phyloP scores from a whole-genome alignment of 2,113 vertebrate genomes.

The Monarcha castaneiventris region DNA sequence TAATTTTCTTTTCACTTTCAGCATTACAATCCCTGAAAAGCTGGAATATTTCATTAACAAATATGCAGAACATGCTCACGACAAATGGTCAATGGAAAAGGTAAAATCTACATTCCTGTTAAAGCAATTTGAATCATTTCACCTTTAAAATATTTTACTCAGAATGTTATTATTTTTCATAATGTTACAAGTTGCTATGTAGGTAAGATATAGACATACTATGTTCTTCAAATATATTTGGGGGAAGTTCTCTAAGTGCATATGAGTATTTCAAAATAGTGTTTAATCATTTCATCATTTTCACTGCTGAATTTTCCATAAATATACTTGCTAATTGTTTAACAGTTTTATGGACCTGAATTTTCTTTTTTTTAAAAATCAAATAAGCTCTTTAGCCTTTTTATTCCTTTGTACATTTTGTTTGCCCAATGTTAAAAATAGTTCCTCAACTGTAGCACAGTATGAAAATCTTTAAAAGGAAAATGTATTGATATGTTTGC shows the following conservation, averaged over 20 bases:
- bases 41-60: conserved; percentile 92
- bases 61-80: conserved; percentile 95
- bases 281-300: not conserved
- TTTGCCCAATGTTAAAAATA: not conserved
- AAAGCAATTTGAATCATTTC: not conserved
- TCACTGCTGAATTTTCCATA: not conserved
- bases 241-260: not conserved
- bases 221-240: not conserved
- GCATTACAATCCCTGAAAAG: conserved; percentile 90
- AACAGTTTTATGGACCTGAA: not conserved
- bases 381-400: not conserved
- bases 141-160: not conserved
- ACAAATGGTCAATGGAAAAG: conserved; percentile 97
- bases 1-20: conserved; percentile 51
- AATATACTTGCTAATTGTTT: not conserved
- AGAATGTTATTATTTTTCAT: not conserved
- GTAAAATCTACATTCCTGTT: conserved; percentile 66
- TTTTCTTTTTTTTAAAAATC: not conserved
- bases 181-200: not conserved
- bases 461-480: not conserved
- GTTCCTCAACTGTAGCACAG: not conserved
- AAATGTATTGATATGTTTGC: not conserved
- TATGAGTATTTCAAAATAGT: not conserved
- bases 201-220: not conserved
- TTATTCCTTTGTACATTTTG: not conserved